Conservation (phyloP, 2,797 vertebrate species). For the Lepilemur ruficaudatus region DNA sequence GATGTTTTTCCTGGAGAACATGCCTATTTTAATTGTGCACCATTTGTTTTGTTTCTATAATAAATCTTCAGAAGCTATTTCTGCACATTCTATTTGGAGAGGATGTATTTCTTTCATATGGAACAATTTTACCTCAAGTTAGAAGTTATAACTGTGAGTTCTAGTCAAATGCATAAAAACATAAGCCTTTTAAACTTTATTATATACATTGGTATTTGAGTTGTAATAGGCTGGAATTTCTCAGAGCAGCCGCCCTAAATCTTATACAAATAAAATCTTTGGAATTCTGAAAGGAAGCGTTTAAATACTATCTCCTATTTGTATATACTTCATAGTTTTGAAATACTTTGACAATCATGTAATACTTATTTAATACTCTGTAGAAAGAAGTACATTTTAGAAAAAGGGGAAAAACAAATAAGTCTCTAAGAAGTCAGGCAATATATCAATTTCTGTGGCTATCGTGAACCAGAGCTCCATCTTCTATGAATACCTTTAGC, state of each 20-base stretch:
- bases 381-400: background rate
- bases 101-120: slow-evolving; percentile 38
- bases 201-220: background rate
- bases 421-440: background rate
- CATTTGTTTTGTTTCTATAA: slow-evolving; percentile 60
- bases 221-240: background rate
- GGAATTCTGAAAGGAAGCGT: background rate
- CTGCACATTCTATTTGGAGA: slow-evolving; percentile 61
- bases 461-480: background rate
- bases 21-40: slow-evolving; percentile 58
- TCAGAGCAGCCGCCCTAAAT: background rate
- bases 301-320: background rate
- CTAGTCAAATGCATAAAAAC: slow-evolving; percentile 33
- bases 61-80: slow-evolving; percentile 68
- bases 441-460: background rate
- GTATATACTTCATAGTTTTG: background rate
- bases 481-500: background rate
- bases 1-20: slow-evolving; percentile 46
- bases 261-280: slow-evolving; percentile 16
- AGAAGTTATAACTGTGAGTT: slow-evolving; percentile 47
- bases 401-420: background rate
- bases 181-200: background rate
- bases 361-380: background rate
- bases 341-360: background rate
- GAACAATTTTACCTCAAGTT: slow-evolving; percentile 51